A percentile compares a stretch with the other conserved stretches of the same genome.
phyloP scores from a whole-genome alignment of 2,888 invertebrate species.

The Cyclophora punctaria region DNA sequence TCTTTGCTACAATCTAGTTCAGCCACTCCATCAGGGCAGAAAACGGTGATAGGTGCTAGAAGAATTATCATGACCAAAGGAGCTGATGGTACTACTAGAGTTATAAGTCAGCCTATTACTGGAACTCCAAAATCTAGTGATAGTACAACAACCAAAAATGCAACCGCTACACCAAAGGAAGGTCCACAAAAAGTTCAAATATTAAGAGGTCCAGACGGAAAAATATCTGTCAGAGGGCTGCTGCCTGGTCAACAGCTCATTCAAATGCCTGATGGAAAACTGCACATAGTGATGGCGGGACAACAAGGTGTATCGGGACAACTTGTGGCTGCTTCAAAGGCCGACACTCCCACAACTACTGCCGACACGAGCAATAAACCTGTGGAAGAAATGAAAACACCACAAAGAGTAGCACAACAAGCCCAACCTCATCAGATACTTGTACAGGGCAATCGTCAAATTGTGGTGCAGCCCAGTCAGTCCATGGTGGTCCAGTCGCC shows the following conservation, averaged over 20 bases:
- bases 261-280: slow-evolving; percentile 94
- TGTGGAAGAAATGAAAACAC: slow-evolving; percentile 19
- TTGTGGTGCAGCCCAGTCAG: slow-evolving; percentile 48
- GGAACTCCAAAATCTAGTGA: slow-evolving; percentile 54
- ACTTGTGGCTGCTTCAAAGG: slow-evolving; percentile 50
- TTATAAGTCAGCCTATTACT: slow-evolving; percentile 76
- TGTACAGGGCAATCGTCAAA: slow-evolving; percentile 41
- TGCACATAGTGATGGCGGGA: slow-evolving; percentile 86
- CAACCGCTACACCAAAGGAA: slow-evolving; percentile 54
- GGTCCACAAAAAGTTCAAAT: slow-evolving; percentile 90
- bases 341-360: slow-evolving; percentile 24
- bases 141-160: slow-evolving; percentile 30
- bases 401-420: slow-evolving; percentile 13
- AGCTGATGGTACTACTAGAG: slow-evolving; percentile 79
- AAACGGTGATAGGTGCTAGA: slow-evolving; percentile 78
- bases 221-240: slow-evolving; percentile 92
- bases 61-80: slow-evolving; percentile 86
- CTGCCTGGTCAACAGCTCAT: slow-evolving; percentile 94
- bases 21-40: slow-evolving; percentile 74
- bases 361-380: slow-evolving; percentile 15
- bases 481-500: slow-evolving; percentile 40
- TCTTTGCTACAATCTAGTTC: slow-evolving; percentile 76
- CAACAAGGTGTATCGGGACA: slow-evolving; percentile 72
- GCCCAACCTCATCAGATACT: slow-evolving; percentile 35
- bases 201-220: slow-evolving; percentile 91